A percentile compares a stretch with the other conserved stretches of the same genome.
phyloP scores from a whole-genome alignment of 2,113 vertebrate genomes.

The Hypanus sabinus region DNA sequence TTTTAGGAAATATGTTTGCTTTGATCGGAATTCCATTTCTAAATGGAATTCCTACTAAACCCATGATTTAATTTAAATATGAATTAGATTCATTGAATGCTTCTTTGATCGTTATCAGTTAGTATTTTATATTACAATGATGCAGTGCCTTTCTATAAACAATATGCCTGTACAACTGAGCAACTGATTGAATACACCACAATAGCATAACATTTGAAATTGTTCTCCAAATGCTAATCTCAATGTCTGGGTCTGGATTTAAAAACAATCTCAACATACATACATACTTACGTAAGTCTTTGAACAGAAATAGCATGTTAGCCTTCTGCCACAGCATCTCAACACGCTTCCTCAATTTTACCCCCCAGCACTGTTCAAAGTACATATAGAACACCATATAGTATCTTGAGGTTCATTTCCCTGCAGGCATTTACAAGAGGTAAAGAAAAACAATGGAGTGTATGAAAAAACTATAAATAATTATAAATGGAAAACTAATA shows the following conservation, averaged over 20 bases:
- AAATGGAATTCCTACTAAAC: neutral
- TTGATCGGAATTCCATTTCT: neutral
- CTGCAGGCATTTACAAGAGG: too few relatives aligned
- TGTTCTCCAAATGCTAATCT: neutral
- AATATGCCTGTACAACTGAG: neutral
- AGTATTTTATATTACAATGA: neutral
- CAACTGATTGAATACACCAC: constrained; percentile 1
- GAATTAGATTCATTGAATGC: constrained; percentile 7
- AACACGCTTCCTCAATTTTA: neutral
- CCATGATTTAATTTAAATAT: neutral
- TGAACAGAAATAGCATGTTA: neutral
- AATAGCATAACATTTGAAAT: neutral
- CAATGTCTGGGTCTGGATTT: neutral
- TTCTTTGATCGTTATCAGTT: neutral
- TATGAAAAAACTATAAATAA: too few relatives aligned
- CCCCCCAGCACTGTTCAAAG: neutral
- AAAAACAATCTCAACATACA: neutral
- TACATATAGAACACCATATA: too few relatives aligned
- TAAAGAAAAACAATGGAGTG: too few relatives aligned
- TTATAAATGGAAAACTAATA: too few relatives aligned
- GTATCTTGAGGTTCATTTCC: too few relatives aligned
- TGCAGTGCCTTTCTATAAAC: constrained; percentile 20
- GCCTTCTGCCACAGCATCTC: neutral
- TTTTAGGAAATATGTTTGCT: neutral
- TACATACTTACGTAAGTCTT: neutral